These are phyloP conservation scores for Anarhynchus alexandrinus DNA, from an alignment of 2,113 vertebrate genomes.

Conservation along the genomic window DNA sequence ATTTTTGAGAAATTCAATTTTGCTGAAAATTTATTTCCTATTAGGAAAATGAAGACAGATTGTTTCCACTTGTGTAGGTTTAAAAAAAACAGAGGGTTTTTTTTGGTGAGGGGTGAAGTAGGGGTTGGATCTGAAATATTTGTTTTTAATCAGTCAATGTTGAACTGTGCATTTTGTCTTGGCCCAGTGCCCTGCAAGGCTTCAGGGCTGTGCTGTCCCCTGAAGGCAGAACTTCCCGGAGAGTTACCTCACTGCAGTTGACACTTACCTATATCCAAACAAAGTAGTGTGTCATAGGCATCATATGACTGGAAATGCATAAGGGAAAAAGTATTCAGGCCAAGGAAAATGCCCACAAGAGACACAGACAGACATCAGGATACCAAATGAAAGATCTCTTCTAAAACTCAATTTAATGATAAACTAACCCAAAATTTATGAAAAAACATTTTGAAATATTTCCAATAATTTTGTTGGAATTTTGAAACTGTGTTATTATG, in stretches of 20 bases:
- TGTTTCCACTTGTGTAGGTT: not conserved
- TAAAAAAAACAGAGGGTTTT: not conserved
- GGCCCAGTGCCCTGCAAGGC: not conserved
- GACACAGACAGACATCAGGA: not conserved
- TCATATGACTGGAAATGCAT: not conserved
- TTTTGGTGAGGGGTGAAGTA: fast-evolving
- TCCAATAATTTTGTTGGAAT: not conserved
- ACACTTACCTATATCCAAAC: not conserved
- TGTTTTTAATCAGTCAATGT: not conserved
- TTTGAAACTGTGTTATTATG: not conserved
- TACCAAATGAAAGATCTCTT: not conserved
- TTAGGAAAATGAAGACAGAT: not conserved
- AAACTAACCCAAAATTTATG: not conserved
- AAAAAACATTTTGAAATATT: not conserved
- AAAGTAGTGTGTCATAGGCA: not conserved
- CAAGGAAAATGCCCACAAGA: not conserved
- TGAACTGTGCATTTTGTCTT: not conserved
- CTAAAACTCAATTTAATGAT: not conserved
- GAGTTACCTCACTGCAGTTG: not conserved
- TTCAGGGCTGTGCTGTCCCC: not conserved
- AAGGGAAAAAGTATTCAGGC: not conserved
- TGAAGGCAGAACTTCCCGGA: conserved; percentile 2
- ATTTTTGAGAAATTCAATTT: not conserved
- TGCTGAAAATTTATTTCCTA: not conserved
- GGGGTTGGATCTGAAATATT: not conserved